phyloP scores from a whole-genome alignment of 2,797 vertebrate species.

The Propithecus deckenii region DNA sequence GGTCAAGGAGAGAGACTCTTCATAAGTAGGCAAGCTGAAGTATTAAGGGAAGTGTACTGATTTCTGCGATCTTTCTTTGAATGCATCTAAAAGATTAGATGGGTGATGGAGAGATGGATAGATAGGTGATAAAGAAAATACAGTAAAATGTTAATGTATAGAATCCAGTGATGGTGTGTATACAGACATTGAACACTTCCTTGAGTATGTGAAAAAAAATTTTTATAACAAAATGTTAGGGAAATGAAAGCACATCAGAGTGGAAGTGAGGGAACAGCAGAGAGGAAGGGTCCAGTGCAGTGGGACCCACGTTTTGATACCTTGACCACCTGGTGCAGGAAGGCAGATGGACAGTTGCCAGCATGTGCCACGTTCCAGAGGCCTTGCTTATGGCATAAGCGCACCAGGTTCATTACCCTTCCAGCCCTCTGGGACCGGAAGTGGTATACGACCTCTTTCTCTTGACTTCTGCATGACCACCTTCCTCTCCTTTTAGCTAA shows the following conservation, averaged over 20 bases:
- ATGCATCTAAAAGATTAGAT: neutral
- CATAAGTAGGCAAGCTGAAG: neutral
- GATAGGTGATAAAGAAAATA: neutral
- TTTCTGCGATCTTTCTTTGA: constrained; percentile 23
- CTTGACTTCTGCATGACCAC: constrained; percentile 51
- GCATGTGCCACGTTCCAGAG: neutral
- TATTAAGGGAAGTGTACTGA: neutral
- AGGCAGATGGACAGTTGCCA: neutral
- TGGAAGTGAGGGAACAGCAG: neutral
- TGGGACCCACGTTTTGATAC: neutral
- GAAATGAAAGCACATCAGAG: neutral
- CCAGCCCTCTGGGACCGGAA: neutral
- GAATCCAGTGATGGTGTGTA: neutral
- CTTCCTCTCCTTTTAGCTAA: constrained; percentile 65
- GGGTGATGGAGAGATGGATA: neutral
- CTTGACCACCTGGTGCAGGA: neutral
- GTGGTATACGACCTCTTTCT: constrained; percentile 7
- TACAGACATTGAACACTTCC: neutral
- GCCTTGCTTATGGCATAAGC: neutral
- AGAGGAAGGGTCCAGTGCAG: neutral
- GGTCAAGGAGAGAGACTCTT: neutral
- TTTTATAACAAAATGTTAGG: neutral
- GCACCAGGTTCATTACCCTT: neutral
- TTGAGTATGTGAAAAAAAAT: neutral
- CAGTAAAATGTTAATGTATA: neutral